Base-by-base conservation (phyloP, 2,888 invertebrate species). In the Protula sp. region DNA sequence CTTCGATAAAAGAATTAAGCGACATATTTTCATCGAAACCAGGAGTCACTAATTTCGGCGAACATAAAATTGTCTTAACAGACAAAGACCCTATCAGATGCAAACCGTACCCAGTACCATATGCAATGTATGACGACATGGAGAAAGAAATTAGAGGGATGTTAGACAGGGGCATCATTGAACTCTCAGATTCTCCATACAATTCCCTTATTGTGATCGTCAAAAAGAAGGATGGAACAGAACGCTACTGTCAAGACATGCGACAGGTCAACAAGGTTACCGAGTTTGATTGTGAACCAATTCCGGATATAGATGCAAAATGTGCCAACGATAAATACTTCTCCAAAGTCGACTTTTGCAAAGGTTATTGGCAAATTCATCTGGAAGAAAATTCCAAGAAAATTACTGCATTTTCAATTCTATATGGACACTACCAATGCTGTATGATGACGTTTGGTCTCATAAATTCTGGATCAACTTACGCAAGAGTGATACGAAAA, bases 401-500 rank as follows among this genome's bases (percentile, higher is more conserved):
- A 9, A 26, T 27, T 5, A 53, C 53, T 14, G 56, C 56, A 9
- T 56, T 56, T 28, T 9, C 22, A 3, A 56, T 50, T 4, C 56
- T 50, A n/a, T 29, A 56, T 14, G 56, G 56, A 29, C 22, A 50
- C 26, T 56, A 24, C 28, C 26, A 56, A 50, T 56, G 47, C 56
- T 19, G 9, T 9, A 51, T 27, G n/a, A 56, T 56, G 56, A 47
- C 56, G 19, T 56, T 56, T 26, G 61, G 61, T 0, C 14, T 61
- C 1, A 51, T 61, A 1, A 58, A 50, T 47, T 30, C 61, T 2
- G 52, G 51, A 0, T 58, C 61, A 2, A 45, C 54, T 2, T 58
- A 57, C 30, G 14, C n/a, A 1, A 29, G 55, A 28, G 14, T 58
- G 45, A 61, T 59, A 58, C 28, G 61, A 1, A 59, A 59, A 30